These are phyloP conservation scores for Megaceryle maxima DNA, from an alignment of 2,113 vertebrate species.

Conservation along the genomic window DNA sequence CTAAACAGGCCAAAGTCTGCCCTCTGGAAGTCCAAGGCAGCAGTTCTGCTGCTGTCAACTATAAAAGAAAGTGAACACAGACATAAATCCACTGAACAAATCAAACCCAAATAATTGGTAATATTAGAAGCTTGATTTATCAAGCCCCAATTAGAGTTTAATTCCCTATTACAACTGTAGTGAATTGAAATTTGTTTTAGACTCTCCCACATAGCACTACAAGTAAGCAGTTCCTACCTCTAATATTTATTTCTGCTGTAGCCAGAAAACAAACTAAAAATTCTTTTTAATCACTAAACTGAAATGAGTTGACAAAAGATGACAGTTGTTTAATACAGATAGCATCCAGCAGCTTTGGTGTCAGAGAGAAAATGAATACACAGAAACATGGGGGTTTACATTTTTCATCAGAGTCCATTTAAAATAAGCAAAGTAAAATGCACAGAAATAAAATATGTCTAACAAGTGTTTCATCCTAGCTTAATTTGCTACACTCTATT, in stretches of 20 bases:
- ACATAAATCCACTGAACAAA: neutral
- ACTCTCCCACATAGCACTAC: neutral
- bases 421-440: conserved; percentile 5
- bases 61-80: neutral
- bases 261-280: neutral
- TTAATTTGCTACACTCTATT: neutral
- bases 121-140: neutral
- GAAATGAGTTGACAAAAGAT: neutral
- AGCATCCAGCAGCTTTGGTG: neutral
- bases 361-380: neutral
- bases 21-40: neutral
- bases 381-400: neutral
- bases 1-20: neutral
- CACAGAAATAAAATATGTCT: neutral
- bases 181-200: neutral
- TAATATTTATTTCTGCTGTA: neutral
- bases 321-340: neutral
- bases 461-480: neutral
- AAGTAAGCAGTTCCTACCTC: neutral
- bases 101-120: neutral
- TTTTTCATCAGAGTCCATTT: neutral
- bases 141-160: neutral
- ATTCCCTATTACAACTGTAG: neutral
- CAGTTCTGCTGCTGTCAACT: neutral
- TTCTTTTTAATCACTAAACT: neutral